Base-by-base conservation (phyloP, 1,140 invertebrate genomes). In the Euglossa dilemma region DNA sequence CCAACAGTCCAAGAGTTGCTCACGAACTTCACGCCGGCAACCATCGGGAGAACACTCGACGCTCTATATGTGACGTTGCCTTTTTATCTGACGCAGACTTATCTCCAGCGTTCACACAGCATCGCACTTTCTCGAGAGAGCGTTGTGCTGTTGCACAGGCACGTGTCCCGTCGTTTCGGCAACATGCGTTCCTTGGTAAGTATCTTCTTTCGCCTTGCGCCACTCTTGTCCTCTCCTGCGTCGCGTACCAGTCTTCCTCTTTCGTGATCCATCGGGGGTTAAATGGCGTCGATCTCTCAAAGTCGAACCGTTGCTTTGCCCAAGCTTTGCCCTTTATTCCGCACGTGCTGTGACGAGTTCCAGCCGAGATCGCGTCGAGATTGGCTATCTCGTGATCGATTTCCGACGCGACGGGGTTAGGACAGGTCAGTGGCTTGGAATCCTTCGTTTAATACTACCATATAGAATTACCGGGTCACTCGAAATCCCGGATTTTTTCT, bases 1-100 rank as follows among this genome's bases (percentile, higher is more conserved):
- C 92, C 91, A 93, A 90, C 91, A 86, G 86, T 86, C 91, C 80
- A 91, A 93, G 92, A 94, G 93, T 94, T 92, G 89, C 89, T 94
- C 91, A 88, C 91, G 88, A 93, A 93, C 93, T 92, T 91, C 89
- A 92, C 91, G 83, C 83, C 92, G 85, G 88, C 90, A 91, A 93
- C 90, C 91, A 93, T 91, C 91, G 85, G 61, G 6, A 79, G 83
- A 85, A 57, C 47, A 72, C 36, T 25, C 56, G 57, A 85, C 86
- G 80, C 84, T 91, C 88, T 89, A 91, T 87, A 91, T 91, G 90
- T 90, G 89, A 87, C 75, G 57, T 77, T 72, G 80, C 50, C 57
- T 72, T 69, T 67, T 84, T 77, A 67, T 59, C 61, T 54, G 54
- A 57, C 72, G 25, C 71, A 52, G 45, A 43, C 20, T 47, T n/a